phyloP scores from a whole-genome alignment of 2,113 vertebrate species.

The Spea multiplicata region DNA sequence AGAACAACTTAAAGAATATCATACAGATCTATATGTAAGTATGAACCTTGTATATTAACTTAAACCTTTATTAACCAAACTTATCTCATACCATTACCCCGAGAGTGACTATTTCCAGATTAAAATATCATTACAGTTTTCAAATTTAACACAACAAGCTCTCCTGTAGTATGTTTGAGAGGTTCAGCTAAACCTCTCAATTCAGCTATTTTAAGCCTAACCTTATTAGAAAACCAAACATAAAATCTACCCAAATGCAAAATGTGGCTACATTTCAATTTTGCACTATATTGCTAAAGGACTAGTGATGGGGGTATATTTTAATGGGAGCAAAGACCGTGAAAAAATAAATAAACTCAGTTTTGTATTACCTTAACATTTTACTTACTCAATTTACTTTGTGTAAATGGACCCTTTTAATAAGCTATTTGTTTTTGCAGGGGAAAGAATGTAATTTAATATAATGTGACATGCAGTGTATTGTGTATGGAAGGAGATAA shows the following conservation, averaged over 20 bases:
- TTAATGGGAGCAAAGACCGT: constrained; percentile 15
- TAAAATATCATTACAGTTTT: too few relatives aligned
- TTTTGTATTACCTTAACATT: constrained; percentile 16
- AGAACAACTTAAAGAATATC: too few relatives aligned
- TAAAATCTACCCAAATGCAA: constrained; percentile 13
- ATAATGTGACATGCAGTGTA: neutral
- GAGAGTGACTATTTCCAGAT: too few relatives aligned
- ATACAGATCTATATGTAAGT: too few relatives aligned
- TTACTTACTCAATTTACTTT: constrained; percentile 26
- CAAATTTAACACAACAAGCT: neutral
- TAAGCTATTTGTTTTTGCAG: constrained; percentile 17
- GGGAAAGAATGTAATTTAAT: constrained; percentile 14
- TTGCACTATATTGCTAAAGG: constrained; percentile 6
- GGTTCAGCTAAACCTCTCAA: neutral
- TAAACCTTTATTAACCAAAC: too few relatives aligned
- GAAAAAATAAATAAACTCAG: constrained; percentile 34
- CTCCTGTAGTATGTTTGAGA: neutral
- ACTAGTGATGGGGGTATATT: neutral
- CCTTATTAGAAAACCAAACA: constrained; percentile 17
- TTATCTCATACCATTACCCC: too few relatives aligned
- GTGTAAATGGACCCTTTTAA: constrained; percentile 10
- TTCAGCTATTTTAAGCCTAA: constrained; percentile 10
- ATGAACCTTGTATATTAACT: too few relatives aligned
- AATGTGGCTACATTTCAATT: constrained; percentile 30
- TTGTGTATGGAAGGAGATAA: neutral